Evolutionary conservation across 2,797 vertebrate species (phyloP).

Genomic region (Hirundo rustica): DNA sequence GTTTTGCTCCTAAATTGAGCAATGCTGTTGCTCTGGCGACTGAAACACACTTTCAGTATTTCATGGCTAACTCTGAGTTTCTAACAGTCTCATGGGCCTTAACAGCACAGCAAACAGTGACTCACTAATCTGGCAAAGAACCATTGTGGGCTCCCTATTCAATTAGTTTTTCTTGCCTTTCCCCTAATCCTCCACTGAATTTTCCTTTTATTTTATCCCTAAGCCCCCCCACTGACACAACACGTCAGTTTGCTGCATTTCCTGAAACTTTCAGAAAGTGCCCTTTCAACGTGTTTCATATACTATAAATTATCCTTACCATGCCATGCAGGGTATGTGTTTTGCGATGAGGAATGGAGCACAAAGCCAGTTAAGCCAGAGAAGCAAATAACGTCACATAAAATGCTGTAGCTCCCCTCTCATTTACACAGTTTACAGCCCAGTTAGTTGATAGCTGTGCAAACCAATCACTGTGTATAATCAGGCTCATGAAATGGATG

Average conservation of each 20-base stretch:
- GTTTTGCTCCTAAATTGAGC: conserved; percentile 14
- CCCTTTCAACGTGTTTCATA: neutral
- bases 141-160: conserved; percentile 14
- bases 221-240: neutral
- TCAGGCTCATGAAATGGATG: neutral
- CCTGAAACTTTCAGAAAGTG: neutral
- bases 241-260: neutral
- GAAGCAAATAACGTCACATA: neutral
- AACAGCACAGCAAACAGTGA: conserved; percentile 52
- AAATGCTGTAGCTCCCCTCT: neutral
- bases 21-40: conserved; percentile 11
- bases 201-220: conserved; percentile 30
- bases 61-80: conserved; percentile 21
- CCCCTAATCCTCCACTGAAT: neutral
- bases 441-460: neutral
- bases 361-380: neutral
- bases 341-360: neutral
- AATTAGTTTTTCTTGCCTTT: conserved; percentile 21
- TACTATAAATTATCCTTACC: neutral
- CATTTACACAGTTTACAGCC: neutral
- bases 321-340: neutral
- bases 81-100: conserved; percentile 25
- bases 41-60: neutral
- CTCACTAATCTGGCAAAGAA: conserved; percentile 55
- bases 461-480: neutral